Evolutionary conservation across 2,113 vertebrate species (phyloP).

Genomic region (Rhodinocichla rosea): DNA sequence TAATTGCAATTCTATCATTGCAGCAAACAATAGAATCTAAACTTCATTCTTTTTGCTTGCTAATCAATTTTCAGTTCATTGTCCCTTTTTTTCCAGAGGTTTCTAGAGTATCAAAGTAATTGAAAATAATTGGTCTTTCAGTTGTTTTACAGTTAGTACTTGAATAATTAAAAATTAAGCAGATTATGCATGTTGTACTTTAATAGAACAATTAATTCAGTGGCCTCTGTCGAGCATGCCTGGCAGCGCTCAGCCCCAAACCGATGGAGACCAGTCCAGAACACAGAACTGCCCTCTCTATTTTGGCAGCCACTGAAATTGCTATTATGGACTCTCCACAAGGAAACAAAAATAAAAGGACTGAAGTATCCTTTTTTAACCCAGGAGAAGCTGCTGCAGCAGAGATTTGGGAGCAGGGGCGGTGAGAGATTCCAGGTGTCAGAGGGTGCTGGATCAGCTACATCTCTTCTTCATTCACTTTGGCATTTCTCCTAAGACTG

Average conservation of each 20-base stretch:
- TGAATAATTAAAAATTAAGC: conserved; percentile 23
- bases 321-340: background rate
- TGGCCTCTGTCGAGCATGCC: background rate
- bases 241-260: background rate
- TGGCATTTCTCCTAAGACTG: background rate
- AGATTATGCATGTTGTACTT: background rate
- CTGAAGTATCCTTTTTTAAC: background rate
- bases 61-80: conserved; percentile 1
- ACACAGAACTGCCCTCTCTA: background rate
- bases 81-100: background rate
- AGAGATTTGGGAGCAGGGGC: background rate
- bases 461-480: background rate
- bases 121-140: conserved; percentile 19
- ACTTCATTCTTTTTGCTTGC: conserved; percentile 1
- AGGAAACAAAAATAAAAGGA: background rate
- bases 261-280: rapidly evolving
- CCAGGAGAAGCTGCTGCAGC: background rate
- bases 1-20: background rate
- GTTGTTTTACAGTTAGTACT: background rate
- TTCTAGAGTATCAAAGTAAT: conserved; percentile 15
- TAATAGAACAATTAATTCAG: background rate
- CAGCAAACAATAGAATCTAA: background rate
- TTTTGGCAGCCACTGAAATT: background rate
- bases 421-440: background rate
- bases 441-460: background rate